These are phyloP conservation scores for Gambusia holbrooki DNA, from an alignment of 2,113 vertebrate genomes.

Conservation along the genomic window DNA sequence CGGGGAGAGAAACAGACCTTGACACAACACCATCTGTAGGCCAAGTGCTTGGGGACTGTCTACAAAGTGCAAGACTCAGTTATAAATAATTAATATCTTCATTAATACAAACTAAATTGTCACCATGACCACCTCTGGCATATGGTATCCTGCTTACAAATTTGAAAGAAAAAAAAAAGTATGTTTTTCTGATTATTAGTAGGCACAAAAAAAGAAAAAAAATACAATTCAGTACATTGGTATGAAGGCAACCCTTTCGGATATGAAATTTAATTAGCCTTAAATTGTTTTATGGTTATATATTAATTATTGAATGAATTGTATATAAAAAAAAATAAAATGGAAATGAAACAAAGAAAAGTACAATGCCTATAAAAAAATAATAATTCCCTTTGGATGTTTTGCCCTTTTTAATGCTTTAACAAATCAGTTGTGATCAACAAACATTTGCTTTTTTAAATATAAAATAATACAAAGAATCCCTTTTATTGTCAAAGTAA, in stretches of 20 bases:
- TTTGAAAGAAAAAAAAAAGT: too few species aligned
- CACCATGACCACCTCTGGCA: background rate
- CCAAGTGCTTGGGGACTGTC: background rate
- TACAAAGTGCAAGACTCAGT: background rate
- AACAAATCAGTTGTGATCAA: too few species aligned
- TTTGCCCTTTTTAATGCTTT: too few species aligned
- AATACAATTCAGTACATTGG: background rate
- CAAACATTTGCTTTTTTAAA: too few species aligned
- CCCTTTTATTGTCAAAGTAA: too few species aligned
- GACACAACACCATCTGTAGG: background rate
- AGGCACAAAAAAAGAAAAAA: background rate
- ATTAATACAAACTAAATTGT: background rate
- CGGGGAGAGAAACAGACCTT: background rate
- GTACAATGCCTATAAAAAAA: too few species aligned
- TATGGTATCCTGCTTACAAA: background rate
- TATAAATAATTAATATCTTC: conserved; percentile 2
- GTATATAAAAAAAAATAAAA: too few species aligned
- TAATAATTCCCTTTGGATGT: too few species aligned
- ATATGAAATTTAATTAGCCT: background rate
- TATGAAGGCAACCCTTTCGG: background rate
- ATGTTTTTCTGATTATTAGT: too few species aligned
- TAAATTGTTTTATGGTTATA: too few species aligned
- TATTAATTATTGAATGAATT: background rate
- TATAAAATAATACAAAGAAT: too few species aligned
- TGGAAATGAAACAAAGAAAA: too few species aligned